These are phyloP conservation scores for Heterotilapia buettikoferi DNA, from an alignment of 2,113 vertebrate species.

Conservation along the genomic window DNA sequence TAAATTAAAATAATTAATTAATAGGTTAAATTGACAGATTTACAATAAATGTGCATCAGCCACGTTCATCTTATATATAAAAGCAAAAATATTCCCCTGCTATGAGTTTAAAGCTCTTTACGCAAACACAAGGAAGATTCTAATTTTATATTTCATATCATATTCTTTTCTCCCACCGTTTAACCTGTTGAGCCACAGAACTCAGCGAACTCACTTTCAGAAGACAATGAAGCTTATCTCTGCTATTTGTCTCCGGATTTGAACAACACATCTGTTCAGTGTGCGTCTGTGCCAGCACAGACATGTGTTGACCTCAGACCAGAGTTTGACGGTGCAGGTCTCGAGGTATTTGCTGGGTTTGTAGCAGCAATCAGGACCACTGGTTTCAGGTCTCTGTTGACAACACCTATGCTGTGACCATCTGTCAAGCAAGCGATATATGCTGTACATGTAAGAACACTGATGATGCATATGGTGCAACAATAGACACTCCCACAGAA, in stretches of 20 bases:
- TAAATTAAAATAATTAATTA: background rate
- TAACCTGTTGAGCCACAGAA: background rate
- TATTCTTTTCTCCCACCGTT: background rate
- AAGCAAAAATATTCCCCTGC: background rate
- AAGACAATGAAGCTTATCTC: background rate
- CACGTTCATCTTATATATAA: background rate
- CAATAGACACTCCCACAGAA: background rate
- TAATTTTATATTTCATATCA: background rate
- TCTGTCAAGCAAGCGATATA: slow-evolving; percentile 33
- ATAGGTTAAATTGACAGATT: background rate
- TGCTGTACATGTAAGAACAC: background rate
- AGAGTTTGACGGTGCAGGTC: slow-evolving; percentile 5
- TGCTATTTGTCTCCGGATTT: slow-evolving; percentile 4
- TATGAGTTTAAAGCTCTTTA: background rate
- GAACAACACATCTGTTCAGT: slow-evolving; percentile 48
- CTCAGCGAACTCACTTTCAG: background rate
- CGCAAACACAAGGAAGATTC: background rate
- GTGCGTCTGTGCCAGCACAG: slow-evolving; percentile 16
- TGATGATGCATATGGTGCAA: background rate
- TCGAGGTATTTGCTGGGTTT: slow-evolving; percentile 30
- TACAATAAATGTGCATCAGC: background rate
- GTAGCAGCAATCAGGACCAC: background rate
- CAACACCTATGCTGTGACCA: slow-evolving; percentile 35
- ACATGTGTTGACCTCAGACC: slow-evolving; percentile 46
- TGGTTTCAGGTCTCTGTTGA: slow-evolving; percentile 26